These are phyloP conservation scores for Oreochromis niloticus DNA, from an alignment of 2,113 vertebrate species.

Conservation along the genomic window DNA sequence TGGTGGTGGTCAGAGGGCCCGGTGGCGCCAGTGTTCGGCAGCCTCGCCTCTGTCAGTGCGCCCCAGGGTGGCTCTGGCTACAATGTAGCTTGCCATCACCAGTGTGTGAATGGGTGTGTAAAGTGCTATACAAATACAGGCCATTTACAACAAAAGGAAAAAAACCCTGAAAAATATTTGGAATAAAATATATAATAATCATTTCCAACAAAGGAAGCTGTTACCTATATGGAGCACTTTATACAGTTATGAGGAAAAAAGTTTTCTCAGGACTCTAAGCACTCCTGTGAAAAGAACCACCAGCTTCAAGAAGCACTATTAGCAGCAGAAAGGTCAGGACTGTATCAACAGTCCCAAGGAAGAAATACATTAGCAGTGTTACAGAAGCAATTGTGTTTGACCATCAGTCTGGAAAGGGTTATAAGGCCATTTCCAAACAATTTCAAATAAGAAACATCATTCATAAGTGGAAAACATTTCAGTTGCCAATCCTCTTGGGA, in stretches of 20 bases:
- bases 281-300: not conserved
- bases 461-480: not conserved
- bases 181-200: not conserved
- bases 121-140: too few species aligned
- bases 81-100: too few species aligned
- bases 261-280: not conserved
- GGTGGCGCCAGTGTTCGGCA: too few species aligned
- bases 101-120: too few species aligned
- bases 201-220: not conserved
- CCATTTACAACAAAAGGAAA: too few species aligned
- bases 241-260: not conserved
- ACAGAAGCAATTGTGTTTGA: not conserved
- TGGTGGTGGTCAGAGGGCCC: too few species aligned
- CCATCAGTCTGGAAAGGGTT: not conserved
- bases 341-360: not conserved
- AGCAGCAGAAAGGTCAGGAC: not conserved
- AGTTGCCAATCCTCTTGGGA: not conserved
- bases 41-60: too few species aligned
- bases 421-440: not conserved
- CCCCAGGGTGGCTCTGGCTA: too few species aligned
- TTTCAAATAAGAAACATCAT: not conserved
- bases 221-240: not conserved
- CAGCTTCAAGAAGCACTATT: not conserved
- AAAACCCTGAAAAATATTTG: too few species aligned
- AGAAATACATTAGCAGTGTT: not conserved